phyloP scores from a whole-genome alignment of 2,888 invertebrate genomes.

The Mycalesis mineus region DNA sequence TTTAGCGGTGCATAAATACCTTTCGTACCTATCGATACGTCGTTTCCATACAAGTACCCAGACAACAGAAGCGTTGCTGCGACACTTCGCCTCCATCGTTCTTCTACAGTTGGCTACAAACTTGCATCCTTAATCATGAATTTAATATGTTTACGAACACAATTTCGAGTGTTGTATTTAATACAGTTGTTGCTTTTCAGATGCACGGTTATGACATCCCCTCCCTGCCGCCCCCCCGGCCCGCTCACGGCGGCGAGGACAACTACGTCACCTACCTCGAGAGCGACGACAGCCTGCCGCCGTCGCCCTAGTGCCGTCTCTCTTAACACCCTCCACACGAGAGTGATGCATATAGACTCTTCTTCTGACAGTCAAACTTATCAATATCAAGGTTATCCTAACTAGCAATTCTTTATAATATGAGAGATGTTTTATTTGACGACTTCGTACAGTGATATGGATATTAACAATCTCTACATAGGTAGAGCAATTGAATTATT shows the following conservation, averaged over 20 bases:
- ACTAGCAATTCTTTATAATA: conserved; percentile 14
- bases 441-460: not conserved
- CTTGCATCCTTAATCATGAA: no score
- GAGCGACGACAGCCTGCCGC: conserved; percentile 89
- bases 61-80: no score
- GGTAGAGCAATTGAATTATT: no score
- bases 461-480: not conserved
- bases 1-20: no score
- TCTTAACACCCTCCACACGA: conserved; percentile 43
- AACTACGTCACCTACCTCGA: conserved; percentile 96
- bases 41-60: no score
- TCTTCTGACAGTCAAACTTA: conserved; percentile 10
- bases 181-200: conserved; percentile 77
- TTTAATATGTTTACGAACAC: no score
- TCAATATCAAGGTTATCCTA: conserved; percentile 9
- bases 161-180: no score
- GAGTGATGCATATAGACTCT: conserved; percentile 23
- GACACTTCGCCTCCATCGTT: no score
- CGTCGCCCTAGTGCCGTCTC: conserved; percentile 82
- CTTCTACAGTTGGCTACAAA: no score
- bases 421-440: not conserved
- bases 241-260: conserved; percentile 83
- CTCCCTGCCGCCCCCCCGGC: conserved; percentile 78
- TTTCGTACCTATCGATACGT: no score
- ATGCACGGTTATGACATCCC: conserved; percentile 94